Percentiles rank a stretch among this genome's conserved stretches.
Evolutionary conservation across 2,888 invertebrate genomes (phyloP).

Genomic region (Amblyteles armatorius): DNA sequence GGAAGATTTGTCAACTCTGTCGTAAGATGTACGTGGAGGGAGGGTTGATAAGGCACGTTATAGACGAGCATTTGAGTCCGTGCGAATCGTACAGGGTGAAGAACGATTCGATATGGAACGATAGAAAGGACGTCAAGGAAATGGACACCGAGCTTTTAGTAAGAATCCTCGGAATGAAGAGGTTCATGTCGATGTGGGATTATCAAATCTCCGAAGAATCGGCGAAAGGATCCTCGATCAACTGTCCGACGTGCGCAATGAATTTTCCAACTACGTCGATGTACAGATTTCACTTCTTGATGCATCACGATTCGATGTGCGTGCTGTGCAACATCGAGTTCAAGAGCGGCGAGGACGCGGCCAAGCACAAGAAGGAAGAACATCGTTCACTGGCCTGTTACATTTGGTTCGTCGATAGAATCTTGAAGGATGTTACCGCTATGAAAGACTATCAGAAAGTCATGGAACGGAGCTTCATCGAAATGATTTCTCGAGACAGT

Average conservation of each 20-base stretch:
- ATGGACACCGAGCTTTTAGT: slow-evolving; percentile 71
- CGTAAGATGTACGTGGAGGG: slow-evolving; percentile 69
- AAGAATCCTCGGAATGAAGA: slow-evolving; percentile 67
- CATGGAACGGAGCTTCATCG: slow-evolving; percentile 53
- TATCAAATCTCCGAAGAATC: slow-evolving; percentile 68
- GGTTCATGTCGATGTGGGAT: slow-evolving; percentile 70
- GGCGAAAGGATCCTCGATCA: slow-evolving; percentile 13
- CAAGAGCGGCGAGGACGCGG: slow-evolving; percentile 69
- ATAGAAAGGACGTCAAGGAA: slow-evolving; percentile 55
- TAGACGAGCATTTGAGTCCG: slow-evolving; percentile 71
- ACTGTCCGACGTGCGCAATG: slow-evolving; percentile 67
- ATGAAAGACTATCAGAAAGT: slow-evolving; percentile 52
- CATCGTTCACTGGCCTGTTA: slow-evolving; percentile 74
- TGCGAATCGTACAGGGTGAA: background rate
- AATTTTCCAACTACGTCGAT: slow-evolving; percentile 64
- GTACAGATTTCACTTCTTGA: slow-evolving; percentile 72
- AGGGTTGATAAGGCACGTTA: slow-evolving; percentile 72
- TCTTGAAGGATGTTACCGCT: slow-evolving; percentile 64
- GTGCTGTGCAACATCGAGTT: slow-evolving; percentile 74
- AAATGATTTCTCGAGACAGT: slow-evolving; percentile 37
- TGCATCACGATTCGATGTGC: slow-evolving; percentile 74
- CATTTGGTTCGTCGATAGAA: slow-evolving; percentile 74
- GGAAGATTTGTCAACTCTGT: slow-evolving; percentile 73
- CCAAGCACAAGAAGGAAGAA: slow-evolving; percentile 71
- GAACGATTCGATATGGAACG: slow-evolving; percentile 20